Percentiles rank a stretch among this genome's conserved stretches.
Evolutionary conservation across 2,888 invertebrate species (phyloP).

Genomic region (Archaeoteleia sp.): DNA sequence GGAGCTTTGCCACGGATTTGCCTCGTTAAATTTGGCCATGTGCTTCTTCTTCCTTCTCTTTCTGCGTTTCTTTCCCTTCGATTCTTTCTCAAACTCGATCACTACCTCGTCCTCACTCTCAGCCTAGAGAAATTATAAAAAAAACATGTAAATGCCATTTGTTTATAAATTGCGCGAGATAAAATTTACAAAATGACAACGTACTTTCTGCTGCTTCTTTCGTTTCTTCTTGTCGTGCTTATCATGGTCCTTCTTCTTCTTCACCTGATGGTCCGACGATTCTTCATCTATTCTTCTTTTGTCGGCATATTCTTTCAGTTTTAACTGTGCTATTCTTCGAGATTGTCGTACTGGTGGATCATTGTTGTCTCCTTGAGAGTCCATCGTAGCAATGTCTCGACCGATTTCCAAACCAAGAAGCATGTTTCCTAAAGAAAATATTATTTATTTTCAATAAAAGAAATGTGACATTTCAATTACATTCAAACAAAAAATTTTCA

Average conservation of each 20-base stretch:
- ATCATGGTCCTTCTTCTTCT: slow-evolving; percentile 77
- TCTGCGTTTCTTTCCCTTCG: slow-evolving; percentile 73
- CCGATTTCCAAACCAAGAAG: slow-evolving; percentile 76
- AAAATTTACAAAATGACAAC: not conserved
- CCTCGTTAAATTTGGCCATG: slow-evolving; percentile 74
- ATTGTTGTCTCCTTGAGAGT: slow-evolving; percentile 66
- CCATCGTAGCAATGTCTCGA: slow-evolving; percentile 52
- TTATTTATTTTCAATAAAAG: slow-evolving; percentile 1
- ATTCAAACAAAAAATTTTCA: not conserved
- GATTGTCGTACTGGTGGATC: slow-evolving; percentile 84
- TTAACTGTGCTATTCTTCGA: slow-evolving; percentile 89
- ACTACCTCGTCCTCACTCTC: slow-evolving; percentile 61
- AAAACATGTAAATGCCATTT: not conserved
- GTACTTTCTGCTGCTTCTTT: slow-evolving; percentile 63
- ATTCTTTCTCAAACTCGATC: slow-evolving; percentile 63
- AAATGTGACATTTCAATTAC: not conserved
- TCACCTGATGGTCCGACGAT: slow-evolving; percentile 80
- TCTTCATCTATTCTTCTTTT: slow-evolving; percentile 84
- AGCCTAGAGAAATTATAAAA: too few species aligned
- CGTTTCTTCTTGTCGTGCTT: slow-evolving; percentile 68
- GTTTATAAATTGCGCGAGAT: slow-evolving; percentile 6
- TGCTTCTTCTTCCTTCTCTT: slow-evolving; percentile 73
- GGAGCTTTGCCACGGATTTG: slow-evolving; percentile 79
- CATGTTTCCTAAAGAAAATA: slow-evolving; percentile 66
- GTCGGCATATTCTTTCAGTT: slow-evolving; percentile 92